Percentiles rank a stretch among this genome's conserved stretches.
These are phyloP conservation scores for Mimas tiliae DNA, from an alignment of 2,888 invertebrate genomes.

Conservation along the genomic window DNA sequence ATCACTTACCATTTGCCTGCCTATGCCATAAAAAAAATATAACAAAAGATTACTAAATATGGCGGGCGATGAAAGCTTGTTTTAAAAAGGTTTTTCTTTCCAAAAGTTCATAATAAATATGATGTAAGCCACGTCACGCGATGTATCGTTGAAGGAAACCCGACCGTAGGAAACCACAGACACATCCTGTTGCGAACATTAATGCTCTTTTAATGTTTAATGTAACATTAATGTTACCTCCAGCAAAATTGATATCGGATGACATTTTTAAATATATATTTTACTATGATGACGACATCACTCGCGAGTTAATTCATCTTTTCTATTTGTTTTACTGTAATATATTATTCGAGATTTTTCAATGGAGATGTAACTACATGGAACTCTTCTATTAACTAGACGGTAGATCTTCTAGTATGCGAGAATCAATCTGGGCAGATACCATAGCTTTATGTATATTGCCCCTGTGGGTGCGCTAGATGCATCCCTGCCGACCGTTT, in stretches of 20 bases:
- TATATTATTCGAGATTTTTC: background rate
- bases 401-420: no score
- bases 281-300: background rate
- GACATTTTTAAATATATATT: conserved; percentile 2
- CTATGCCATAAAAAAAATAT: no score
- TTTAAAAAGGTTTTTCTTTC: no score
- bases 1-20: no score
- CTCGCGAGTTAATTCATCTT: background rate
- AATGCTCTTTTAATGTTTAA: conserved; percentile 9
- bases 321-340: background rate
- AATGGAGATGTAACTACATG: no score
- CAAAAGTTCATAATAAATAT: background rate
- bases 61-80: no score
- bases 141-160: conserved; percentile 7
- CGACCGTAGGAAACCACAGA: conserved; percentile 5
- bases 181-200: conserved; percentile 8
- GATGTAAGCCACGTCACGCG: background rate
- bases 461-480: no score
- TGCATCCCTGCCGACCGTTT: no score
- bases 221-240: conserved; percentile 26
- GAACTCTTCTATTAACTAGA: no score
- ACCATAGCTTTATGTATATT: no score
- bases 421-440: no score
- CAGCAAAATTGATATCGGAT: background rate
- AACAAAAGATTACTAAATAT: no score